Evolutionary conservation across 2,797 vertebrate species (phyloP).

Genomic region (Menidia menidia): DNA sequence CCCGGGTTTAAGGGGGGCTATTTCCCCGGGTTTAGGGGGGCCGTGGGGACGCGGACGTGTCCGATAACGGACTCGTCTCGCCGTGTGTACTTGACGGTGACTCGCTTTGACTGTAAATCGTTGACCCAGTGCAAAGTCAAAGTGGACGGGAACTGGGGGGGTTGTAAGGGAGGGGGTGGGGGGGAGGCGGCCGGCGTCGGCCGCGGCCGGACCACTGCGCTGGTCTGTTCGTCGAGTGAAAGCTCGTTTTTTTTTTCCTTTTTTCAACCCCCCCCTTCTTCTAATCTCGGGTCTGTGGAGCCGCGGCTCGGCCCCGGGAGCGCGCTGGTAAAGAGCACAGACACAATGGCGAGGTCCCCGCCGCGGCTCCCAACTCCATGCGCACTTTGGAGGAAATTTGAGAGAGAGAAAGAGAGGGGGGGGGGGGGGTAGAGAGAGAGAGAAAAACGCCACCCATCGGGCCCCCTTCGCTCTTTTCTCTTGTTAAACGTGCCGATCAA

Average conservation of each 20-base stretch:
- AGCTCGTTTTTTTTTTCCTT: constrained; percentile 21
- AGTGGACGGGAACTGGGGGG: constrained; percentile 43
- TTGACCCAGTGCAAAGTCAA: constrained; percentile 83
- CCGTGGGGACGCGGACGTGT: constrained; percentile 51
- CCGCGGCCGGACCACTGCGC: constrained; percentile 36
- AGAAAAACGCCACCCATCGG: constrained; percentile 59
- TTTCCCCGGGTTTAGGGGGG: constrained; percentile 12
- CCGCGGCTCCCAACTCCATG: constrained; percentile 77
- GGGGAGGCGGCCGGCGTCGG: constrained; percentile 33
- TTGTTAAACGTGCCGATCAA: constrained; percentile 50
- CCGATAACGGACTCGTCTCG: constrained; percentile 65
- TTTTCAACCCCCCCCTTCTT: no score
- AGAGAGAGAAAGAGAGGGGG: constrained; percentile 26
- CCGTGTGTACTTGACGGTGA: constrained; percentile 43
- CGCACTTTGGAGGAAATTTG: constrained; percentile 78
- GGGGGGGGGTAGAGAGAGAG: neutral
- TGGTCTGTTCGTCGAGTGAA: constrained; percentile 33
- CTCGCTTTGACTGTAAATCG: constrained; percentile 55
- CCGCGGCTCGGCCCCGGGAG: constrained; percentile 56
- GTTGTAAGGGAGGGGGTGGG: no score
- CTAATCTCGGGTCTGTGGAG: neutral
- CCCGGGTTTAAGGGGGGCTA: constrained; percentile 16
- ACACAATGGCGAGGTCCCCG: constrained; percentile 75
- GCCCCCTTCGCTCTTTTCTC: constrained; percentile 38
- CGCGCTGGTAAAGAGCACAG: constrained; percentile 60